Evolutionary conservation across 2,888 invertebrate species (phyloP).

Genomic region (Acrocyrtus sp.): DNA sequence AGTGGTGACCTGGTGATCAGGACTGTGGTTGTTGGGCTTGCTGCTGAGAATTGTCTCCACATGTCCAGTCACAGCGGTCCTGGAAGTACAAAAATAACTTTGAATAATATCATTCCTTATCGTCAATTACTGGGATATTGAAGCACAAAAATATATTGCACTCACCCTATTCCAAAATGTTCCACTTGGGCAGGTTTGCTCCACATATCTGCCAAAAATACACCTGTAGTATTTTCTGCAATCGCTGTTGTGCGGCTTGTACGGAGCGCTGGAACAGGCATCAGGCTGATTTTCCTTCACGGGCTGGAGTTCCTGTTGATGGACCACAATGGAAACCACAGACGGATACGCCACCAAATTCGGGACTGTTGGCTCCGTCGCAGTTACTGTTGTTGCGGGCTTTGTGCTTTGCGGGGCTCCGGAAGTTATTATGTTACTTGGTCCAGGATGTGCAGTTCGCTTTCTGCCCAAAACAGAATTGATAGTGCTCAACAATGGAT

Average conservation of each 20-base stretch:
- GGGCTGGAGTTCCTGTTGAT: constrained; percentile 32
- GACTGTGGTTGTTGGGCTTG: constrained; percentile 39
- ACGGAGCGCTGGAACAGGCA: constrained; percentile 52
- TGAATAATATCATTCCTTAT: neutral
- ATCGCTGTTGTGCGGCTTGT: constrained; percentile 51
- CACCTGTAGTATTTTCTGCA: constrained; percentile 69
- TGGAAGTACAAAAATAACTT: constrained; percentile 15
- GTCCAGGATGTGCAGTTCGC: constrained; percentile 1
- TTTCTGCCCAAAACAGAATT: constrained; percentile 73
- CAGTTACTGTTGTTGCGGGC: too few species aligned
- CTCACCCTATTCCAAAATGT: constrained; percentile 77
- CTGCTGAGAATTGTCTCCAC: constrained; percentile 66
- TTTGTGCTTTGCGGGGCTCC: too few species aligned
- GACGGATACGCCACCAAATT: constrained; percentile 26
- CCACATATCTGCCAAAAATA: constrained; percentile 76
- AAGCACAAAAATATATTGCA: too few species aligned
- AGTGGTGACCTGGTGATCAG: too few species aligned
- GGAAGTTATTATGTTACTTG: neutral
- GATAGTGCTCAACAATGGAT: constrained; percentile 83
- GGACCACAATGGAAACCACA: constrained; percentile 30
- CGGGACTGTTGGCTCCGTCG: too few species aligned
- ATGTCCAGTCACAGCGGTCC: constrained; percentile 62
- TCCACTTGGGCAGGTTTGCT: constrained; percentile 78
- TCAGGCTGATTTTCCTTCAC: constrained; percentile 28
- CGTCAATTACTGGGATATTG: neutral